Percentiles rank a stretch among this genome's conserved stretches.
These are phyloP conservation scores for Cyclophora punctaria DNA, from an alignment of 2,888 invertebrate genomes.

Conservation along the genomic window DNA sequence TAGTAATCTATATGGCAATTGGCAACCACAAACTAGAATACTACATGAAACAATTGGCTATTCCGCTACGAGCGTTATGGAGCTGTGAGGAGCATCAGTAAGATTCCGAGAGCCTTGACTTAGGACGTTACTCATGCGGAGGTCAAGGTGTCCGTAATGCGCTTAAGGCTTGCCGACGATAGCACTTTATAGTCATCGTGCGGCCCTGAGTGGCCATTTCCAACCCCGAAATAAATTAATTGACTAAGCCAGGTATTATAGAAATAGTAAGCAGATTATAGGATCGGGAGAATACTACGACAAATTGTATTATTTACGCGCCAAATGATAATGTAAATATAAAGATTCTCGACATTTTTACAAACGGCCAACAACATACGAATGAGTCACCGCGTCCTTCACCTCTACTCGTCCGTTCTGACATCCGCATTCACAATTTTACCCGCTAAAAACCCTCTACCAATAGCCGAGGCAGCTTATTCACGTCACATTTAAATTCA, in stretches of 20 bases:
- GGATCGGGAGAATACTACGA: too few relatives aligned
- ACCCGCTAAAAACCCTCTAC: conserved; percentile 30
- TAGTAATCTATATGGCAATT: conserved; percentile 14
- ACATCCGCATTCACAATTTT: conserved; percentile 58
- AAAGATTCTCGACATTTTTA: conserved; percentile 38
- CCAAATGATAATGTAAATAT: conserved; percentile 7
- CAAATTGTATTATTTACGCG: background rate
- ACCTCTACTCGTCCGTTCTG: conserved; percentile 44
- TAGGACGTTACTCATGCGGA: conserved; percentile 30
- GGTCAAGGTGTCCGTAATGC: conserved; percentile 58
- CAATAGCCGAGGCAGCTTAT: conserved; percentile 25
- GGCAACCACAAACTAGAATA: conserved; percentile 21
- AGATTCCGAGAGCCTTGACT: conserved; percentile 46
- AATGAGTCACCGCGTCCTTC: conserved; percentile 67
- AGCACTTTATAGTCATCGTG: conserved; percentile 51
- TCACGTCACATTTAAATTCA: conserved; percentile 43
- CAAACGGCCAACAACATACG: conserved; percentile 31
- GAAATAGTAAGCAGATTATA: too few relatives aligned
- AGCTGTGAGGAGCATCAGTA: conserved; percentile 38
- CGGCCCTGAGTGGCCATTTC: conserved; percentile 29
- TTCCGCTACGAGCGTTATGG: conserved; percentile 31
- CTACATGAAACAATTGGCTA: conserved; percentile 36
- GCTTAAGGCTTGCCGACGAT: conserved; percentile 42
- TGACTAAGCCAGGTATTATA: too few relatives aligned
- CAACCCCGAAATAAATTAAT: too few relatives aligned